Conservation (phyloP, 1,140 invertebrate species). For the Drosophila parabipectinata region DNA sequence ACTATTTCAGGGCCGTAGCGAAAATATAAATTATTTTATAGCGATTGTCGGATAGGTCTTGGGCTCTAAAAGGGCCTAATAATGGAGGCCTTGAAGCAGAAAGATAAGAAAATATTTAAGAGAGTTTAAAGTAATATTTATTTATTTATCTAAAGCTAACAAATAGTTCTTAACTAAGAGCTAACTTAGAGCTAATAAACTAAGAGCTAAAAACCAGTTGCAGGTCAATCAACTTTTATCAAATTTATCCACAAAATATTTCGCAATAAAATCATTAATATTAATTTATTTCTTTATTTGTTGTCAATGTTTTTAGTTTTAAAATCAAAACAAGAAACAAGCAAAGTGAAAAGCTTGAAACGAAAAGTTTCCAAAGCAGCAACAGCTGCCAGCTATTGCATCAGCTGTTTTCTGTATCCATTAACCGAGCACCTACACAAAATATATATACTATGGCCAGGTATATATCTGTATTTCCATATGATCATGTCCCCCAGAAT, state of each 20-base stretch:
- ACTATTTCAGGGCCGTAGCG: conserved; percentile 68
- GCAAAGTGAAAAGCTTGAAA: conserved; percentile 37
- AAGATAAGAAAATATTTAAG: no score
- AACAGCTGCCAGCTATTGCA: conserved; percentile 59
- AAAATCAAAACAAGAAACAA: conserved; percentile 34
- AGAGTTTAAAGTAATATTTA: no score
- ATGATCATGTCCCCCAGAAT: conserved; percentile 14
- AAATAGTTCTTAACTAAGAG: no score
- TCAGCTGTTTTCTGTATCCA: conserved; percentile 54
- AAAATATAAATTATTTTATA: conserved; percentile 33
- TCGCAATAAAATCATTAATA: conserved; percentile 18
- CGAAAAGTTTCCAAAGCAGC: conserved; percentile 21
- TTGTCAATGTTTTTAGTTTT: conserved; percentile 2
- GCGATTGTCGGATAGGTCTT: conserved; percentile 14
- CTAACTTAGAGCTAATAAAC: no score
- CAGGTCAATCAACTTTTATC: conserved; percentile 35
- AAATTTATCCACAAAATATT: background rate
- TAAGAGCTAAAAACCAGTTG: background rate
- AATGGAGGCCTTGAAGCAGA: no score
- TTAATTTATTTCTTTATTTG: conserved; percentile 6
- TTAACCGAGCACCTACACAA: conserved; percentile 26
- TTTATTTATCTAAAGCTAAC: no score
- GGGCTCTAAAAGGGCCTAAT: background rate
- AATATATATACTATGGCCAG: background rate
- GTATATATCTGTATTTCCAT: conserved; percentile 20